phyloP scores from a whole-genome alignment of 35 echinoderm and acorn worm species.

The Diadema setosum region DNA sequence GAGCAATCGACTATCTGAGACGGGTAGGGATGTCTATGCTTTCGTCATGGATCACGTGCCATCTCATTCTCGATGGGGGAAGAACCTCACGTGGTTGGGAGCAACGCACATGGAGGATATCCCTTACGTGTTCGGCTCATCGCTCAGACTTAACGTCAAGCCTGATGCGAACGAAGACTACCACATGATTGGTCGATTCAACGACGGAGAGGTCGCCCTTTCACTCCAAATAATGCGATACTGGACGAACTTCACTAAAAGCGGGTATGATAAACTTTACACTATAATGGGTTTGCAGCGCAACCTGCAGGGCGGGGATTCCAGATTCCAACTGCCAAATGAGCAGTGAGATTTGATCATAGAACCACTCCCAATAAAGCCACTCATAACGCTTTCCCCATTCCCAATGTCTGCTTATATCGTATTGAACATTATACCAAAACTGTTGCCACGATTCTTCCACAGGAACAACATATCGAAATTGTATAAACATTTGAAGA shows the following conservation, averaged over 20 bases:
- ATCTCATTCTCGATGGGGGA: not conserved
- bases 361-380: no score
- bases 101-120: not conserved
- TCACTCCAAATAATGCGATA: not conserved
- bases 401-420: no score
- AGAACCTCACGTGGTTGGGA: not conserved
- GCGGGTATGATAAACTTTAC: no score
- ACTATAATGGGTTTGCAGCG: no score
- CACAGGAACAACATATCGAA: no score
- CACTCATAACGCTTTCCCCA: no score
- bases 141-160: not conserved
- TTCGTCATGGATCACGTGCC: not conserved
- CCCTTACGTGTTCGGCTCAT: not conserved
- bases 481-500: no score
- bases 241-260: constrained; percentile 9
- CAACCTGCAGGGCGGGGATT: no score
- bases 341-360: no score
- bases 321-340: no score
- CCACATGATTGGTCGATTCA: not conserved
- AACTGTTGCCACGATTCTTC: no score
- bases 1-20: not conserved
- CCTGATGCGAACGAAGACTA: not conserved
- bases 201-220: not conserved
- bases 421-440: no score
- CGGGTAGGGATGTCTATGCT: not conserved